phyloP scores from a whole-genome alignment of 2,888 invertebrate species.

The Hetaerina titia region DNA sequence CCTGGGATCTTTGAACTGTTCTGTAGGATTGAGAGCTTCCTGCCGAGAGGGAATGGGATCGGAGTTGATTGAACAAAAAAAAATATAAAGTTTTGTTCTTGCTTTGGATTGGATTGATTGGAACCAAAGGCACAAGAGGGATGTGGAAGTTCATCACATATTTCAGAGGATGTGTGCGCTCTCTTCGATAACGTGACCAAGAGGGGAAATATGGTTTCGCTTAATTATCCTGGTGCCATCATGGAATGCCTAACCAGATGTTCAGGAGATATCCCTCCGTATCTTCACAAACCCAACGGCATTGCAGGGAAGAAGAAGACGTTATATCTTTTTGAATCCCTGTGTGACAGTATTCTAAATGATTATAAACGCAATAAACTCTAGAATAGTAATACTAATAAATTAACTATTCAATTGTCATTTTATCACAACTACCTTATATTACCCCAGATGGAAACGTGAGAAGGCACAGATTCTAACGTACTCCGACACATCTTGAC shows the following conservation, averaged over 20 bases:
- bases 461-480: no score
- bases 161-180: neutral
- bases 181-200: neutral
- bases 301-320: no score
- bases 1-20: neutral
- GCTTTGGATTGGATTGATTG: neutral
- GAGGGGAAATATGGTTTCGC: neutral
- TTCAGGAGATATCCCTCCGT: no score
- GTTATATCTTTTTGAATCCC: no score
- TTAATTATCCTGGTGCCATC: neutral
- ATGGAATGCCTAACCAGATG: no score
- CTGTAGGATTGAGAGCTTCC: constrained; percentile 8
- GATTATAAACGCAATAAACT: neutral
- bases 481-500: no score
- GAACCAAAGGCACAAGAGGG: neutral
- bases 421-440: no score
- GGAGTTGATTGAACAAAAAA: neutral
- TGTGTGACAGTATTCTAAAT: neutral
- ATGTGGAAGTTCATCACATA: neutral
- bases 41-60: neutral
- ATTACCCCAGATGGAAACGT: no score
- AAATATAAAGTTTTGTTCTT: neutral
- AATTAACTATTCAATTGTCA: no score
- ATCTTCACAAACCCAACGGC: no score
- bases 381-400: neutral